Base-by-base conservation (phyloP, 2,797 vertebrate species). In the Platalea minor region DNA sequence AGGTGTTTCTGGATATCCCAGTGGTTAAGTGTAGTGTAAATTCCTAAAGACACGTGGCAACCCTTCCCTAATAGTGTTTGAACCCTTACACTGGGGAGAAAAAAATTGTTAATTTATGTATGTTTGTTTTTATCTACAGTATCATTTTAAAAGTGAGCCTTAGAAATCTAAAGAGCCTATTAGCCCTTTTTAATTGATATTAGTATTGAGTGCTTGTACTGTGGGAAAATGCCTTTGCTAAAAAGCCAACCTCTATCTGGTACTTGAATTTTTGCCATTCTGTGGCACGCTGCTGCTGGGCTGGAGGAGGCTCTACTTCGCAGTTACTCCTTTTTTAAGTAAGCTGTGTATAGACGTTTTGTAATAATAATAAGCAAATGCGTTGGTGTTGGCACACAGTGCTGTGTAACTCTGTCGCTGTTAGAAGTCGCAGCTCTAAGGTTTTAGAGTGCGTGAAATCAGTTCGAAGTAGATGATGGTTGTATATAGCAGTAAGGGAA, bases 61-160 rank as follows among this genome's bases (percentile, higher is more conserved):
- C 11, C 8, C 16, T 63, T 83, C 21, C 39, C 51, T 76, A 10
- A 17, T 1, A 45, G 24, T 19, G 17, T 15, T 78, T 64, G 41
- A 78, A 46, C 45, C 15, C 25, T 74, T 19, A 33, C 41, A 6
- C 8, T 2, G 3, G 25, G n/a, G 54, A 41, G 68, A 37, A 65
- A 45, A 37, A 19, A n/a, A 23, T 5, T 14, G 4, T 28, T 76
- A 21, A 31, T 50, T 68, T 69, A 10, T 1, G 1, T 48, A 23
- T 15, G 0, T 0, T 1, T 41, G 15, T 26, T 51, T 51, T 64
- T 50, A 6, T 29, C 21, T 46, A 7, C 12, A 7, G 5, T 48
- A 9, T 72, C 11, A 20, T 78, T 88, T 54, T 17, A 56, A 77
- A 84, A 76, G 43, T 16, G 17, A 76, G 5, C 18, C 43, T 20